Evolutionary conservation across 2,113 vertebrate species (phyloP), one percentile per base, ranked within the genome.

Genomic region (Anarhynchus alexandrinus): DNA sequence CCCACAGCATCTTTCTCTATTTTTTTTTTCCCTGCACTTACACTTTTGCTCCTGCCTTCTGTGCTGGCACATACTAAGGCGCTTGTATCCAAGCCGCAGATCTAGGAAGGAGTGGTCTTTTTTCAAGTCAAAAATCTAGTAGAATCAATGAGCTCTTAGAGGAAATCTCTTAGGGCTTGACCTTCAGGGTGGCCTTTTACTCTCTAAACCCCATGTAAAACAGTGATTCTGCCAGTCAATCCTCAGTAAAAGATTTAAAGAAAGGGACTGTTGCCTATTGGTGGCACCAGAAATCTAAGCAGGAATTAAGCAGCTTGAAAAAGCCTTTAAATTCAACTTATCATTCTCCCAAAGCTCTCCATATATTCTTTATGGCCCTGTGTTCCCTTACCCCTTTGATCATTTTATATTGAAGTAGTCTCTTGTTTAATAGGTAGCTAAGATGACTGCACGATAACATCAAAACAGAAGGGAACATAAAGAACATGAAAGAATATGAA

Each of bases 91-190:
- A 57, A 80, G 67, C 64, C 4, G 11, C 85, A 88, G 71, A 93
- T 62, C 78, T 61, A 93, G 94, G 74, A 91, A 96, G 91, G 71
- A 97, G 82, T 52, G 62, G 59, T 83, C 87, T 61, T 94, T 89
- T 81, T 71, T 54, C 76, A 61, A 80, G 82, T 82, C 42, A 52
- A 91, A 96, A 93, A 81, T 88, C 84, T 27, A 88, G 47, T 10
- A 88, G 84, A 96, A 96, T 97, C 96, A 97, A 97, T 96, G 94
- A 97, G 93, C 94, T 96, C 91, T 97, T 59, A 97, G 91, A 96
- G 82, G 87, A 97, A 97, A 96, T 88, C 95, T 96, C 94, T 70
- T 10, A 19, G 87, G 91, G 82, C 59, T 55, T 96, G 97, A 97
- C 97, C 97, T 96, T 95, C 94, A 86, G 84, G 79, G 94, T 81